A percentile compares a stretch with the other conserved stretches of the same genome.
These are phyloP conservation scores for Dryobates pubescens DNA, from an alignment of 2,797 vertebrate species.

Conservation along the genomic window DNA sequence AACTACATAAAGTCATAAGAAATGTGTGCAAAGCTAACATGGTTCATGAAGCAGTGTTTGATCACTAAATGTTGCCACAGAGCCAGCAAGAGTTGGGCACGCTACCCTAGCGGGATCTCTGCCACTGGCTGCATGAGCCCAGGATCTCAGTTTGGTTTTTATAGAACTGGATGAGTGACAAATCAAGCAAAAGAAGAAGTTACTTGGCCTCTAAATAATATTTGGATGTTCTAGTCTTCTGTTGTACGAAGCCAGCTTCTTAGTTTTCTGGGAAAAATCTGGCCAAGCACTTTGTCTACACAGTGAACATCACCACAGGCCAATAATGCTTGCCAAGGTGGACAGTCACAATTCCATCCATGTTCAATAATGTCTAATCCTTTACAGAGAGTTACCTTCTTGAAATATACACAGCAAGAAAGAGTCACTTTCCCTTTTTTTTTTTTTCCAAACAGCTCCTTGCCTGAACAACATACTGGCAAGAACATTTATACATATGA, in stretches of 20 bases:
- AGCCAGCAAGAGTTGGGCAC: not conserved
- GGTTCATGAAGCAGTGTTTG: not conserved
- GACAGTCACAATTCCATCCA: not conserved
- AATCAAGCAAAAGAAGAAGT: constrained; percentile 36
- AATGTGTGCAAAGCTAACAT: not conserved
- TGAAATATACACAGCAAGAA: not conserved
- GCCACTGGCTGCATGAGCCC: not conserved
- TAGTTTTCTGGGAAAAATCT: not conserved
- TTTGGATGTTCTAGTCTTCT: not conserved
- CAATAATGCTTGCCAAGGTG: not conserved
- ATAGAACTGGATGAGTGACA: not conserved
- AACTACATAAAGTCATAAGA: constrained; percentile 4
- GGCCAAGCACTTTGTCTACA: not conserved
- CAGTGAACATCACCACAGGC: fast-evolving
- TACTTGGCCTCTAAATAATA: not conserved
- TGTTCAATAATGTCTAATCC: not conserved
- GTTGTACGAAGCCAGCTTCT: not conserved
- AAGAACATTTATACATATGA: not conserved
- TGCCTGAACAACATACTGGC: not conserved
- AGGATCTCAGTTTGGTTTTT: not conserved
- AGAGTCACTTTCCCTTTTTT: not conserved
- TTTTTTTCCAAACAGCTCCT: not conserved
- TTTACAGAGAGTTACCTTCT: not conserved
- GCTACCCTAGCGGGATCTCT: not conserved
- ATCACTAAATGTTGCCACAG: not conserved